Conservation (phyloP, 64 coral and sea anemone species). For the Stichodactyla helianthus region DNA sequence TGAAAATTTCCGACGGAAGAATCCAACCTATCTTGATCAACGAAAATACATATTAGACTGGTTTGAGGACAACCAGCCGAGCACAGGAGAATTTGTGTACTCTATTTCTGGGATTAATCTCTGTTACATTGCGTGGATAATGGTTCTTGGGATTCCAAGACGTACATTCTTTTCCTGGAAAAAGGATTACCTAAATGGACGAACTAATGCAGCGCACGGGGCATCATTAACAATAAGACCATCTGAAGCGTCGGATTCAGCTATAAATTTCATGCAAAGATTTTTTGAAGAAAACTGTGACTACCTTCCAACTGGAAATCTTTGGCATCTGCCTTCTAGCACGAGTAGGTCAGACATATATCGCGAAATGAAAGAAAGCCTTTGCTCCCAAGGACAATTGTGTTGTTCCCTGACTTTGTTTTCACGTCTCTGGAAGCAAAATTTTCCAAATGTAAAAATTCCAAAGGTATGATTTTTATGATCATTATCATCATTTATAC, state of each 20-base stretch:
- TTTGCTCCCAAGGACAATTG: conserved; percentile 10
- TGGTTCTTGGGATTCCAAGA: conserved; percentile 36
- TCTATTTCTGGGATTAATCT: conserved; percentile 17
- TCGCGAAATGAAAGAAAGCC: conserved; percentile 38
- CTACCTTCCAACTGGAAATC: conserved; percentile 38
- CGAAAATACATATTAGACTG: too few species aligned
- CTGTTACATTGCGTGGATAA: conserved; percentile 31
- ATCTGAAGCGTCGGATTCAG: conserved; percentile 18
- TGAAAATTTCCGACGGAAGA: too few species aligned
- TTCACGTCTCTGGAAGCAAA: conserved; percentile 28
- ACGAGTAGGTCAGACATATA: conserved; percentile 28
- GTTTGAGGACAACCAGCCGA: background rate
- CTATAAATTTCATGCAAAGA: conserved; percentile 21
- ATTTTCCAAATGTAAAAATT: conserved; percentile 44
- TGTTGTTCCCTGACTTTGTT: conserved; percentile 13
- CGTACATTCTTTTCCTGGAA: conserved; percentile 44
- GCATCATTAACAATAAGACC: conserved; percentile 10
- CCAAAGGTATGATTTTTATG: conserved; percentile 26
- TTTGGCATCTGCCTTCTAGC: conserved; percentile 31
- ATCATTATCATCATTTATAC: background rate
- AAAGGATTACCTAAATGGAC: conserved; percentile 16
- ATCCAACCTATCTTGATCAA: too few species aligned
- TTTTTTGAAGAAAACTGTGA: conserved; percentile 48
- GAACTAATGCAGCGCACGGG: conserved; percentile 32
- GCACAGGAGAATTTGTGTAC: conserved; percentile 37